These are phyloP conservation scores for Sebastes cheni DNA, from an alignment of 2,797 vertebrate genomes.

Conservation along the genomic window DNA sequence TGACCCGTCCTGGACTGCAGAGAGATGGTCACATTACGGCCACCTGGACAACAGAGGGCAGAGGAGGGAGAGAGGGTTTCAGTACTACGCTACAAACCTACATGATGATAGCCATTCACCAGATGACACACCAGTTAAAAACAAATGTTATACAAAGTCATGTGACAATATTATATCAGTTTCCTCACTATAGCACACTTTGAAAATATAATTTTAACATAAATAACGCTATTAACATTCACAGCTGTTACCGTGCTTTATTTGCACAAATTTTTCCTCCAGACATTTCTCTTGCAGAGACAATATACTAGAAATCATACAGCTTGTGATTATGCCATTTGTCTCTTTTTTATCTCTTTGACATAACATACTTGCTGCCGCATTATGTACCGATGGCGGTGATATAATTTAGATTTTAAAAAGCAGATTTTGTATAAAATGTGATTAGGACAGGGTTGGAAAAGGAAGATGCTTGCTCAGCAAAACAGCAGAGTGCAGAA, in stretches of 20 bases:
- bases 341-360: not conserved
- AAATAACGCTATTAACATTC: not conserved
- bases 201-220: not conserved
- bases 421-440: not conserved
- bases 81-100: not conserved
- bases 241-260: not conserved
- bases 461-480: not conserved
- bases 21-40: constrained; percentile 97
- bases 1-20: constrained; percentile 98
- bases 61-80: not conserved
- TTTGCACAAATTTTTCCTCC: not conserved
- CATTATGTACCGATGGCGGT: not conserved
- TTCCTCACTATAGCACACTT: not conserved
- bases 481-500: not conserved
- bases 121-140: not conserved
- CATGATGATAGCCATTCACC: not conserved
- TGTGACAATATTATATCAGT: not conserved
- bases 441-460: not conserved
- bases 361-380: not conserved
- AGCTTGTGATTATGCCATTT: not conserved
- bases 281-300: not conserved
- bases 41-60: constrained; percentile 82
- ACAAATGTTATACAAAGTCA: not conserved
- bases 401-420: not conserved
- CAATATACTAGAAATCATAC: not conserved